Evolutionary conservation across 2,797 vertebrate species (phyloP).

Genomic region (Amazonetta brasiliensis): DNA sequence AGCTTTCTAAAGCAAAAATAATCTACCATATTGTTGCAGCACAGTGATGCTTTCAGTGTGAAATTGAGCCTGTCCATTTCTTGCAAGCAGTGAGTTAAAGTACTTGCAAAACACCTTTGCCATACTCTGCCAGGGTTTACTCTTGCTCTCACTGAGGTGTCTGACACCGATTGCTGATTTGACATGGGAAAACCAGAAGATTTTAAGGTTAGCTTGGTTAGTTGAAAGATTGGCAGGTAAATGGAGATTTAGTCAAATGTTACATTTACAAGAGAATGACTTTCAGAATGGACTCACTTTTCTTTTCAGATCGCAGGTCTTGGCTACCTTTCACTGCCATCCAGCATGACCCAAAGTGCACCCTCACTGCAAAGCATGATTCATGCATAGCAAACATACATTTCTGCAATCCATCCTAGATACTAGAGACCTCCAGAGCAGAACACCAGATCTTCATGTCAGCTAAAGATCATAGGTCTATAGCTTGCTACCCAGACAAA

Average conservation of each 20-base stretch:
- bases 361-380: not conserved
- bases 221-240: not conserved
- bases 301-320: not conserved
- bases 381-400: not conserved
- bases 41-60: not conserved
- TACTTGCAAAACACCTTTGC: not conserved
- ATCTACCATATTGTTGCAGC: slow-evolving; percentile 3
- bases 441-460: not conserved
- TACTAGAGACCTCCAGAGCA: not conserved
- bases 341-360: not conserved
- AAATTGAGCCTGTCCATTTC: slow-evolving; percentile 1
- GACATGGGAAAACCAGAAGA: not conserved
- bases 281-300: not conserved
- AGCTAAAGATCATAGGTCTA: not conserved
- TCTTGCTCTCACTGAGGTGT: not conserved
- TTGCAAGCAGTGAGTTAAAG: not conserved
- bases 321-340: not conserved
- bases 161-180: not conserved
- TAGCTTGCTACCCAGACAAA: not conserved
- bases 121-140: not conserved
- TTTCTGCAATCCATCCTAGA: not conserved
- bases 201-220: not conserved
- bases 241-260: not conserved
- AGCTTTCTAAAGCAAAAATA: slow-evolving; percentile 46
- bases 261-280: not conserved